Base-by-base conservation (phyloP, 2,888 invertebrate genomes). In the Tetranychus truncatus region DNA sequence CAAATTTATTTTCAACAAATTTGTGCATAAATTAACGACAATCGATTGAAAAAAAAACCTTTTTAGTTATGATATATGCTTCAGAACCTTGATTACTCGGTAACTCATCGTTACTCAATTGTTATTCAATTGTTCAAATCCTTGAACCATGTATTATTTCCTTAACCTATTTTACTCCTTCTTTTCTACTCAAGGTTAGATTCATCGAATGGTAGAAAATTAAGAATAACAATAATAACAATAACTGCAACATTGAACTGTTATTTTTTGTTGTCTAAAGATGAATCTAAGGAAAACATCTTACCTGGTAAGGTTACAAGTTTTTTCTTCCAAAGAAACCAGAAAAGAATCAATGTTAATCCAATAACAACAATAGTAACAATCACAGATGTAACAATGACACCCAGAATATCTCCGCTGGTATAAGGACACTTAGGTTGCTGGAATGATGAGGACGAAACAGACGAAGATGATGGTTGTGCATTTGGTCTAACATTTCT, bases 281-380 rank as follows among this genome's bases (percentile, higher is more conserved):
- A 21, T 67, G 20, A 67, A 21, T 67, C n/a, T 21, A n/a, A 9
- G 9, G 34, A 34, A 34, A 34, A 34, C 34, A 34, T 18, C 66
- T 69, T 69, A 69, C 69, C 69, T 69, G 20, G 9, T 21, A 69
- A 11, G 21, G 20, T 69, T 18, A 69, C 20, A 6, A 69, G 11
- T 69, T 69, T 69, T 11, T 24, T 69, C 9, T 69, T 69, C 9
- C 20, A 24, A 20, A 69, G 2, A 69, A 69, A 69, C 9, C 34
- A 69, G 20, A 69, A 24, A 20, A 69, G 21, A 24, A 69, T 24
- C 21, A 69, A 69, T 20, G 69, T 69, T 69, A 69, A 69, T 24
- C 20, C 20, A 11, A 69, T 24, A 21, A 69, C 34, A 20, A 24
- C 69, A 21, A 69, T 69, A 21, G 69, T 69, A 11, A 69, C 69